Conservation (phyloP, 2,113 vertebrate species). For the Charina bottae region DNA sequence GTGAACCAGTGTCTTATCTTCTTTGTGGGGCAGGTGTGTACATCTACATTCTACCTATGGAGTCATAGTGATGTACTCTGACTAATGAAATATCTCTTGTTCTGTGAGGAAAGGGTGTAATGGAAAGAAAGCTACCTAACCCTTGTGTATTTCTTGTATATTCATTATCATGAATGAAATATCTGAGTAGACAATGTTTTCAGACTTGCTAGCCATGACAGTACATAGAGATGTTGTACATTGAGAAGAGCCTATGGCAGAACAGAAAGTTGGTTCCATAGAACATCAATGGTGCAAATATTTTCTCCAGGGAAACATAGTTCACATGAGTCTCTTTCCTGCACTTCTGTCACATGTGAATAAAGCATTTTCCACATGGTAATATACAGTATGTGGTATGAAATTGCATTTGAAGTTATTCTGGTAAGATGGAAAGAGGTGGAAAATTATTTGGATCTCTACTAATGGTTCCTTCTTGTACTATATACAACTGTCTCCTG, state of each 20-base stretch:
- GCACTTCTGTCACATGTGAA: background rate
- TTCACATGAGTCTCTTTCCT: background rate
- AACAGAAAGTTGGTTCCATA: background rate
- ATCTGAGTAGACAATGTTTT: background rate
- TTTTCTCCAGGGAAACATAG: background rate
- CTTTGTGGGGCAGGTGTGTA: background rate
- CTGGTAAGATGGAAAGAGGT: background rate
- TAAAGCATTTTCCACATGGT: background rate
- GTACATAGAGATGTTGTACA: background rate
- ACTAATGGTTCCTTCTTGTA: background rate
- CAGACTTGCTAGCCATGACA: background rate
- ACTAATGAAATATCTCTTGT: background rate
- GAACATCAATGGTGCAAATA: background rate
- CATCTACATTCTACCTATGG: background rate
- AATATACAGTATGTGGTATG: no score
- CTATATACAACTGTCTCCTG: background rate
- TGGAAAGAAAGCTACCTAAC: background rate
- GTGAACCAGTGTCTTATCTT: background rate
- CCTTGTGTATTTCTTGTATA: background rate
- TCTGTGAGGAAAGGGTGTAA: background rate
- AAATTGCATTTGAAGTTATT: background rate
- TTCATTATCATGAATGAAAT: background rate
- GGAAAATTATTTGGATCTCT: background rate
- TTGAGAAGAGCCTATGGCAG: background rate
- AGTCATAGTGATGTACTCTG: background rate